A percentile compares a stretch with the other conserved stretches of the same genome.
Evolutionary conservation across 2,113 vertebrate species (phyloP).

Genomic region (Egretta garzetta): DNA sequence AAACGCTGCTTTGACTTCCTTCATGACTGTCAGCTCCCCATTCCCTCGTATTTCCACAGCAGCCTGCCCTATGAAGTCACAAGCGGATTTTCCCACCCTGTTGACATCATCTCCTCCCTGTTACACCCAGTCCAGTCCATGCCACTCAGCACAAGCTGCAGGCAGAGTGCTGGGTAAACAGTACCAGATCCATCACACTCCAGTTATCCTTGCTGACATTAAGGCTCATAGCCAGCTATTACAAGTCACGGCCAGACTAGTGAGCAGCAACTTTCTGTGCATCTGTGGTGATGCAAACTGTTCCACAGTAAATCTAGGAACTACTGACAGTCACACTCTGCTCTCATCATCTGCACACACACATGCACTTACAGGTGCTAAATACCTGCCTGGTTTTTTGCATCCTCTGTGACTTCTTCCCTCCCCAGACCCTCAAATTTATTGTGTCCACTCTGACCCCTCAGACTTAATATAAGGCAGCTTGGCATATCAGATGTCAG

Average conservation of each 20-base stretch:
- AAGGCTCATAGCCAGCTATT: not conserved
- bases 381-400: not conserved
- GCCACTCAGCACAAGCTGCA: not conserved
- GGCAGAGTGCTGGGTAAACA: not conserved
- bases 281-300: not conserved
- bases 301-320: not conserved
- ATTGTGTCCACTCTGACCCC: not conserved
- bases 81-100: not conserved
- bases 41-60: not conserved
- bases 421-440: not conserved
- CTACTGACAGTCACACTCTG: not conserved
- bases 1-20: not conserved
- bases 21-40: not conserved
- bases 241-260: not conserved
- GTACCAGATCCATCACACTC: not conserved
- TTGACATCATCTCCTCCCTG: not conserved
- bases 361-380: not conserved
- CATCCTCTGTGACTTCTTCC: not conserved
- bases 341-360: not conserved
- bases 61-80: not conserved
- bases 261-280: not conserved
- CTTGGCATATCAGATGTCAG: not conserved
- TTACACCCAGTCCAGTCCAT: not conserved
- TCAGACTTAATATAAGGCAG: not conserved
- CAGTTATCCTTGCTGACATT: not conserved